These are phyloP conservation scores for Schizopygopsis malacanthus DNA, from an alignment of 2,797 vertebrate species.

Conservation along the genomic window DNA sequence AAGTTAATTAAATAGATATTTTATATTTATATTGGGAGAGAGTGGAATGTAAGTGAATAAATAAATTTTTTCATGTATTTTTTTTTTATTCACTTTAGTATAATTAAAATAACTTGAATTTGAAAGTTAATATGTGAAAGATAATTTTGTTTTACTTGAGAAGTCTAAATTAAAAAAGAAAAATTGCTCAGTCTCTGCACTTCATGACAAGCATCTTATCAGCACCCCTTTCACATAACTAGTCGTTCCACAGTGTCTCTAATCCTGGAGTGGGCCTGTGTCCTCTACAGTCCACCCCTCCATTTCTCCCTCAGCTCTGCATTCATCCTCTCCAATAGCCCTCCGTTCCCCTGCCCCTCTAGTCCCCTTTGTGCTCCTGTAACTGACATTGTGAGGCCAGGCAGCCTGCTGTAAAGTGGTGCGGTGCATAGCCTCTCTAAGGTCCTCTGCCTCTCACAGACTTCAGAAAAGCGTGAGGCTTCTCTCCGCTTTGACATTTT, in stretches of 20 bases:
- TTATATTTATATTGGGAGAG: no score
- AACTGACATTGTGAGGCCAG: slow-evolving; percentile 71
- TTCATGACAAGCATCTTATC: slow-evolving; percentile 1
- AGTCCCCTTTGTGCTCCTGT: slow-evolving; percentile 69
- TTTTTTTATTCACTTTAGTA: not conserved
- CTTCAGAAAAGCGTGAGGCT: slow-evolving; percentile 46
- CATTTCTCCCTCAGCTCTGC: slow-evolving; percentile 68
- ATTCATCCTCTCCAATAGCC: slow-evolving; percentile 44
- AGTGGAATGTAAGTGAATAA: no score
- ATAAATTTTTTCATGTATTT: no score
- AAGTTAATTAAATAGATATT: no score
- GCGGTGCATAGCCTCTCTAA: slow-evolving; percentile 65
- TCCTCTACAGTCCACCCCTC: slow-evolving; percentile 71
- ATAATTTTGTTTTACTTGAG: not conserved
- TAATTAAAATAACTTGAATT: not conserved
- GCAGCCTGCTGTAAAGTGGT: slow-evolving; percentile 72
- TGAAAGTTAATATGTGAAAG: not conserved
- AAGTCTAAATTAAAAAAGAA: not conserved
- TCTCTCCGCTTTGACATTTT: slow-evolving; percentile 72
- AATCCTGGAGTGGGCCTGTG: slow-evolving; percentile 32
- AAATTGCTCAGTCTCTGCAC: not conserved
- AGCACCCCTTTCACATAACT: slow-evolving; percentile 11
- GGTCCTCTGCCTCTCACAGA: slow-evolving; percentile 34
- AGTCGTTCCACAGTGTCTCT: slow-evolving; percentile 1
- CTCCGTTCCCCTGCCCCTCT: slow-evolving; percentile 57